Evolutionary conservation across 1,140 invertebrate species (phyloP).

Genomic region (Zaprionus ornatus): DNA sequence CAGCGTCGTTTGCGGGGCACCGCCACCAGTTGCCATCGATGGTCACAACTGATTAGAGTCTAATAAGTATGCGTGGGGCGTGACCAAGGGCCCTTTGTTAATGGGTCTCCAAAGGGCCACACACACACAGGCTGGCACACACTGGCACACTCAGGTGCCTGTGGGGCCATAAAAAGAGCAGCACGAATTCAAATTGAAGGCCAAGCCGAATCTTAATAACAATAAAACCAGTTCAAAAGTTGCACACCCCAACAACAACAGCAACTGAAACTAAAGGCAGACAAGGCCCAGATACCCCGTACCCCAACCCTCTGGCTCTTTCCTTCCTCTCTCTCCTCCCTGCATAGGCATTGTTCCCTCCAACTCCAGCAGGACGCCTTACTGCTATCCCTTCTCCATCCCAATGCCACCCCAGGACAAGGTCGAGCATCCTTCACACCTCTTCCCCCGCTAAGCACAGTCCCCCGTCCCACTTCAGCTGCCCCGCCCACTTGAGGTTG

Average conservation of each 20-base stretch:
- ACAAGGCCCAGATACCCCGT: not conserved
- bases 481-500: not conserved
- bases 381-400: not conserved
- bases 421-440: not conserved
- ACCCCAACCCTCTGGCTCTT: not conserved
- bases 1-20: not conserved
- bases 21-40: conserved; percentile 73
- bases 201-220: conserved; percentile 71
- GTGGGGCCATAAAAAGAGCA: conserved; percentile 54
- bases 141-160: conserved; percentile 28
- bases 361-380: not conserved
- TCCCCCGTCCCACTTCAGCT: not conserved
- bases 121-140: conserved; percentile 11
- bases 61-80: conserved; percentile 79
- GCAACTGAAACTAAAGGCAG: conserved; percentile 34
- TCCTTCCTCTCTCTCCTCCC: not conserved
- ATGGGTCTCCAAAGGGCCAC: conserved; percentile 70
- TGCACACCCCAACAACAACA: conserved; percentile 42
- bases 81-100: conserved; percentile 66
- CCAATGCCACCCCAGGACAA: not conserved
- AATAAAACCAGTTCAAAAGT: conserved; percentile 67
- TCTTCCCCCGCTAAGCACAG: too few species aligned
- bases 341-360: not conserved
- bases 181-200: conserved; percentile 72
- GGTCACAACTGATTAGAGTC: conserved; percentile 77